Conservation (phyloP, 2,888 invertebrate species). For the Onchidella celtica region DNA sequence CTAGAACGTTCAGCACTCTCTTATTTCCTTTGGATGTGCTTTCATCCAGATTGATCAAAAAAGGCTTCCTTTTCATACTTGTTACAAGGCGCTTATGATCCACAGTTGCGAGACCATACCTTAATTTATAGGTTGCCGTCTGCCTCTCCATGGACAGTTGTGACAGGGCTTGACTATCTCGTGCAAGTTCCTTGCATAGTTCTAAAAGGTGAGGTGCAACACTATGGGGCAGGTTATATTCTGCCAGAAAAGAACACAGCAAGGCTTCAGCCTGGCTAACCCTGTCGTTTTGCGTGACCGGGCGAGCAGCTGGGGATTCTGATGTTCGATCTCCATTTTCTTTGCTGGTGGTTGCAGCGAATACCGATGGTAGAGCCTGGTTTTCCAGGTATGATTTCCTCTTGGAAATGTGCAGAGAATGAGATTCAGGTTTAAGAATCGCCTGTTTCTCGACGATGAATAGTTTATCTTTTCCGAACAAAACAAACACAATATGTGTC, state of each 20-base stretch:
- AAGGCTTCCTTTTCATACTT: not conserved
- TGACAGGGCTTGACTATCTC: not conserved
- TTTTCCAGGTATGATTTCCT: not conserved
- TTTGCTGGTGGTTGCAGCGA: not conserved
- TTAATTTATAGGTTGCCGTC: not conserved
- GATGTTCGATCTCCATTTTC: not conserved
- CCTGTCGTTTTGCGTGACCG: not conserved
- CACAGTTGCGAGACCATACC: not conserved
- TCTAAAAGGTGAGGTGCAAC: conserved; percentile 16
- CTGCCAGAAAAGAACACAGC: not conserved
- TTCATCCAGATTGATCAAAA: conserved; percentile 15
- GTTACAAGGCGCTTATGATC: conserved; percentile 3
- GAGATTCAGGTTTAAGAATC: not conserved
- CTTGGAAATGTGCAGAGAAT: not conserved
- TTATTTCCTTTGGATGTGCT: conserved; percentile 10
- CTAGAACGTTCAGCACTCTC: conserved; percentile 5
- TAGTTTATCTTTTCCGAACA: not conserved
- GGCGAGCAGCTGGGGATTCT: not conserved
- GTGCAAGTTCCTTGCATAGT: not conserved
- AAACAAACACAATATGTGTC: not conserved
- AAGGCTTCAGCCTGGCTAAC: not conserved
- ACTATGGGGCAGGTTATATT: not conserved
- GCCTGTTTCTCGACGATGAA: not conserved
- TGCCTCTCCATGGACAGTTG: not conserved
- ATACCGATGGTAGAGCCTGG: not conserved